These are phyloP conservation scores for Sthenelais limicola DNA, from an alignment of 2,888 invertebrate species.

Conservation along the genomic window DNA sequence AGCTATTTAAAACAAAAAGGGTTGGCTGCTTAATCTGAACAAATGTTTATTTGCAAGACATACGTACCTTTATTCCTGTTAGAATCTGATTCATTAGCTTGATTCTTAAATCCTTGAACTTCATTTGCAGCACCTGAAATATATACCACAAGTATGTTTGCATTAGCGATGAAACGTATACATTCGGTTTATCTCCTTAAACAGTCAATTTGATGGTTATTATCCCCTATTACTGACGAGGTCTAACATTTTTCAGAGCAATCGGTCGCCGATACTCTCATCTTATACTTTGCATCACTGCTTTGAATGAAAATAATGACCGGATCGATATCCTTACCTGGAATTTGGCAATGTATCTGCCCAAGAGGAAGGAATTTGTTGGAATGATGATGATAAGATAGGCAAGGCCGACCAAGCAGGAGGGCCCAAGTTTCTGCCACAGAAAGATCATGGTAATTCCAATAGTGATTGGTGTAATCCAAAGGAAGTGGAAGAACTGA, in stretches of 20 bases:
- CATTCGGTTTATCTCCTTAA: too few relatives aligned
- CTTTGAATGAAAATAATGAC: not conserved
- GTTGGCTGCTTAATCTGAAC: too few relatives aligned
- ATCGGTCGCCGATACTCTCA: not conserved
- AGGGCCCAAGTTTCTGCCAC: slow-evolving; percentile 47
- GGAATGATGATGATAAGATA: slow-evolving; percentile 41
- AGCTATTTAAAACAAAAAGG: too few relatives aligned
- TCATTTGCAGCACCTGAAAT: slow-evolving; percentile 43
- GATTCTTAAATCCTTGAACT: slow-evolving; percentile 43
- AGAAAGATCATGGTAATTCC: slow-evolving; percentile 40
- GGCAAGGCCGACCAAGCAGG: slow-evolving; percentile 42
- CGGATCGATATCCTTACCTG: slow-evolving; percentile 6
- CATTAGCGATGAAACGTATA: too few relatives aligned
- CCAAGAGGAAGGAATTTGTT: slow-evolving; percentile 39
- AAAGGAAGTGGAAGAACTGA: slow-evolving; percentile 42
- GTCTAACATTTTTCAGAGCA: too few relatives aligned
- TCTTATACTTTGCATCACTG: not conserved
- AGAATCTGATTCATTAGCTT: slow-evolving; percentile 47
- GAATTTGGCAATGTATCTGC: slow-evolving; percentile 30
- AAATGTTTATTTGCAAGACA: too few relatives aligned
- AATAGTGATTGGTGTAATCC: slow-evolving; percentile 35
- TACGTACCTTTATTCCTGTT: slow-evolving; percentile 45
- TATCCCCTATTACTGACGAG: too few relatives aligned
- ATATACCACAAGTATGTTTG: too few relatives aligned
- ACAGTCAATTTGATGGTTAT: too few relatives aligned